Evolutionary conservation across 2,888 invertebrate species (phyloP).

Genomic region (Sesia apiformis): DNA sequence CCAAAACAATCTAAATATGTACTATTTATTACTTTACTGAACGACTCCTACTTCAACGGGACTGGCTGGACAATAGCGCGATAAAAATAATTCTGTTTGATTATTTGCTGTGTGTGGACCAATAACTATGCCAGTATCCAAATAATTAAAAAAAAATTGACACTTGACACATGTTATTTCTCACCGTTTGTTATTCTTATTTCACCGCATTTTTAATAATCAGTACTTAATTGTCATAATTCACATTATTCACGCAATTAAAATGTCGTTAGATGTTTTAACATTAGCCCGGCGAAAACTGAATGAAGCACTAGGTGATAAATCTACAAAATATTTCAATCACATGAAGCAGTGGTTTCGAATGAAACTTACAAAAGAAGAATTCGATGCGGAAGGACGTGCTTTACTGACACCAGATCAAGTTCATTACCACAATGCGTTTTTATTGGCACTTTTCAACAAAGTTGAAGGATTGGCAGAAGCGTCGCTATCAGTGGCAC

Average conservation of each 20-base stretch:
- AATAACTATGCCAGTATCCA: too few species aligned
- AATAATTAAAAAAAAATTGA: too few species aligned
- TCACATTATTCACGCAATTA: neutral
- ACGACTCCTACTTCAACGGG: too few species aligned
- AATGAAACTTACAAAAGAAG: slow-evolving; percentile 84
- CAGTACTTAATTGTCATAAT: neutral
- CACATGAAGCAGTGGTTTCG: slow-evolving; percentile 86
- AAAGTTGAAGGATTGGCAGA: slow-evolving; percentile 78
- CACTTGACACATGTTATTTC: too few species aligned
- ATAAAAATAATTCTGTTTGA: too few species aligned
- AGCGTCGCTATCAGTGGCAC: slow-evolving; percentile 52
- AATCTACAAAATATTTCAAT: slow-evolving; percentile 79
- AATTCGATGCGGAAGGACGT: slow-evolving; percentile 87
- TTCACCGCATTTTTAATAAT: neutral
- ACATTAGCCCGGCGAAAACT: slow-evolving; percentile 76
- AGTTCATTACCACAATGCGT: slow-evolving; percentile 89
- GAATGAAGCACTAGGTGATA: slow-evolving; percentile 79
- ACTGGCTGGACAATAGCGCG: too few species aligned
- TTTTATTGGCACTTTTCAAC: slow-evolving; percentile 84
- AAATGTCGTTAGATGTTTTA: slow-evolving; percentile 57
- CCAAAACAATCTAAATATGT: too few species aligned
- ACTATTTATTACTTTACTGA: too few species aligned
- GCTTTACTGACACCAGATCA: slow-evolving; percentile 82
- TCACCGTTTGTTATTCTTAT: too few species aligned
- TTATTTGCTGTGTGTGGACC: too few species aligned